A percentile compares a stretch with the other conserved stretches of the same genome.
Conservation (phyloP, 2,888 invertebrate species). For the Acrobeloides nanus region DNA sequence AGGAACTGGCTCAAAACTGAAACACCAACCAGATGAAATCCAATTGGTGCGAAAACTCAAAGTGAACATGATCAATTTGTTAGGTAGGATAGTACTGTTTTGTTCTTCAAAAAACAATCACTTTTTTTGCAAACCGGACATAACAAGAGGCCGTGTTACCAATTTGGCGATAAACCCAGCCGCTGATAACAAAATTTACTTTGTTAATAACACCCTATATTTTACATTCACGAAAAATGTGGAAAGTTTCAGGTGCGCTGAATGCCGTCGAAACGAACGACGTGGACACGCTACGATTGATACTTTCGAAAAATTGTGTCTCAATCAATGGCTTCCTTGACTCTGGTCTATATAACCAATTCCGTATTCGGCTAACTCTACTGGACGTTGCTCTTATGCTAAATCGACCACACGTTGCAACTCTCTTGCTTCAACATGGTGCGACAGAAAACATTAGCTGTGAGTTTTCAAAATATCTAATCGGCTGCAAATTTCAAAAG, state of each 20-base stretch:
- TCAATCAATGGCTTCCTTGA: slow-evolving; percentile 71
- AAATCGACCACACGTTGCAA: slow-evolving; percentile 77
- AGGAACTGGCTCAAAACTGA: slow-evolving; percentile 21
- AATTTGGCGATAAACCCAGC: no score
- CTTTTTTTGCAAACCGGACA: background rate
- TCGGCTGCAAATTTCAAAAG: no score
- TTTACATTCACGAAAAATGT: background rate
- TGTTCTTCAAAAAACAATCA: background rate
- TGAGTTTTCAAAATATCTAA: no score
- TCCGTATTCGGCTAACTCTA: slow-evolving; percentile 78
- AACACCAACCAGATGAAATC: slow-evolving; percentile 22
- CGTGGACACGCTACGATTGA: slow-evolving; percentile 79
- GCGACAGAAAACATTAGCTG: slow-evolving; percentile 57
- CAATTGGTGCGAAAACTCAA: slow-evolving; percentile 35
- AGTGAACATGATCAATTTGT: slow-evolving; percentile 35
- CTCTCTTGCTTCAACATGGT: slow-evolving; percentile 71
- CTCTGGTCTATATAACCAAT: slow-evolving; percentile 63
- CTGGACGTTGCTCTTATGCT: slow-evolving; percentile 86
- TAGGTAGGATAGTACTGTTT: slow-evolving; percentile 17
- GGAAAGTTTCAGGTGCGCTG: slow-evolving; percentile 59
- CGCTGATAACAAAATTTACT: no score
- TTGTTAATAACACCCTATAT: no score
- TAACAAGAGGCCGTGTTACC: no score
- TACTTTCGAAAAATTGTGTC: slow-evolving; percentile 81
- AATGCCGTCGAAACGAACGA: slow-evolving; percentile 92